Conservation (phyloP, 2,888 invertebrate species). For the Dynastes maya region DNA sequence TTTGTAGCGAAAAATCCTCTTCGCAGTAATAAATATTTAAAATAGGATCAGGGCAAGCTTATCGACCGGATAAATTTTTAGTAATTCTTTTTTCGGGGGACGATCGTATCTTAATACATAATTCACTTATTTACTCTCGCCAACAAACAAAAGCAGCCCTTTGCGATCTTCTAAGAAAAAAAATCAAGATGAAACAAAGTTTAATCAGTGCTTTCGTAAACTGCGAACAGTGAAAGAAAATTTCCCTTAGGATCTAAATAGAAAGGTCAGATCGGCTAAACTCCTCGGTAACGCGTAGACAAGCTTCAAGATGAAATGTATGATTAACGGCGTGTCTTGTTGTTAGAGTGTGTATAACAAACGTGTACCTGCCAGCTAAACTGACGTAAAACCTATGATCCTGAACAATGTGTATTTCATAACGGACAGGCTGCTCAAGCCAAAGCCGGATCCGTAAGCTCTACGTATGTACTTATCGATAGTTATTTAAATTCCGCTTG, state of each 20-base stretch:
- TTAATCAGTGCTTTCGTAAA: constrained; percentile 36
- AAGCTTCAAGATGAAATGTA: constrained; percentile 40
- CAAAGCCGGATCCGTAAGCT: constrained; percentile 1
- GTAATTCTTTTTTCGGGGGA: neutral
- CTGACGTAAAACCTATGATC: constrained; percentile 37
- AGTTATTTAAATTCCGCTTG: constrained; percentile 40
- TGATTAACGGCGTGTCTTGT: constrained; percentile 38
- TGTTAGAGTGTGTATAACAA: constrained; percentile 42
- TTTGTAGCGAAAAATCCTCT: no score
- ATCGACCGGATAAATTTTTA: neutral
- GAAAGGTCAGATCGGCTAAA: constrained; percentile 36
- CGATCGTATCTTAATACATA: neutral
- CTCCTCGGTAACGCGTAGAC: constrained; percentile 22
- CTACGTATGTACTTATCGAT: constrained; percentile 5
- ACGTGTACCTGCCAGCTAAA: constrained; percentile 32
- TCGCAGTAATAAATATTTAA: no score
- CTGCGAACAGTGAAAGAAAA: constrained; percentile 31
- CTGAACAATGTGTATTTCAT: constrained; percentile 22
- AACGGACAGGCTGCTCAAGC: neutral
- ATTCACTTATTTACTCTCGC: constrained; percentile 34
- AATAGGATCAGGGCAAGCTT: no score
- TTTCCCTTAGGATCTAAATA: constrained; percentile 43
- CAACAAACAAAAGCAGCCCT: constrained; percentile 5
- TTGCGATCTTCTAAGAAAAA: constrained; percentile 7
- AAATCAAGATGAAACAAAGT: constrained; percentile 24